Percentiles rank a stretch among this genome's conserved stretches.
These are phyloP conservation scores for Haliclystus octoradiatus DNA, from an alignment of 30 jellyfish, hydroid and myxozoan species.

Conservation along the genomic window DNA sequence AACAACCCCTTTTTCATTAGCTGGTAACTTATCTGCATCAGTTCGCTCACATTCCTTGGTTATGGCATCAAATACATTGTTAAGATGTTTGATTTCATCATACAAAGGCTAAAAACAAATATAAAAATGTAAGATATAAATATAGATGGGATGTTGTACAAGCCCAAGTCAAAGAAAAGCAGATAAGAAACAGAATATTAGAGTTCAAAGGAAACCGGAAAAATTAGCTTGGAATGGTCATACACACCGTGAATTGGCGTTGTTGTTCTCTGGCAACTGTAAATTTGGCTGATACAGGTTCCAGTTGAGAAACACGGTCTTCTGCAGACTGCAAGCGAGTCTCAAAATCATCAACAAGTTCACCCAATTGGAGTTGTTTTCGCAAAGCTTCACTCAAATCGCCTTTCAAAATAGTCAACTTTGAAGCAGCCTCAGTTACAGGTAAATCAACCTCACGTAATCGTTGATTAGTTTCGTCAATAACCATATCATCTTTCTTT, in stretches of 20 bases:
- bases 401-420: constrained; percentile 46
- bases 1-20: not conserved
- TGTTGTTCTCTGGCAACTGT: constrained; percentile 74
- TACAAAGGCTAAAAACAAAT: constrained; percentile 37
- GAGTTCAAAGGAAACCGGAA: not conserved
- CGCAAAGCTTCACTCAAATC: constrained; percentile 34
- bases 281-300: constrained; percentile 82
- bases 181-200: not conserved
- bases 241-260: constrained; percentile 50
- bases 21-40: constrained; percentile 21
- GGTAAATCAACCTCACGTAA: constrained; percentile 43
- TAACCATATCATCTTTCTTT: constrained; percentile 50
- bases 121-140: too few species aligned
- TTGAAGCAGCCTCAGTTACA: constrained; percentile 32
- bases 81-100: constrained; percentile 47
- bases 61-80: constrained; percentile 39
- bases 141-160: too few species aligned
- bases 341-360: constrained; percentile 35
- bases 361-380: constrained; percentile 43
- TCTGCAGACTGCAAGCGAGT: constrained; percentile 30
- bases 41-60: constrained; percentile 24
- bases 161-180: too few species aligned
- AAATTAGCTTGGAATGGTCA: not conserved
- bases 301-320: constrained; percentile 22
- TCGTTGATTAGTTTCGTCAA: constrained; percentile 51